These are phyloP conservation scores for Leptopilina boulardi DNA, from an alignment of 1,140 invertebrate genomes.

Conservation along the genomic window DNA sequence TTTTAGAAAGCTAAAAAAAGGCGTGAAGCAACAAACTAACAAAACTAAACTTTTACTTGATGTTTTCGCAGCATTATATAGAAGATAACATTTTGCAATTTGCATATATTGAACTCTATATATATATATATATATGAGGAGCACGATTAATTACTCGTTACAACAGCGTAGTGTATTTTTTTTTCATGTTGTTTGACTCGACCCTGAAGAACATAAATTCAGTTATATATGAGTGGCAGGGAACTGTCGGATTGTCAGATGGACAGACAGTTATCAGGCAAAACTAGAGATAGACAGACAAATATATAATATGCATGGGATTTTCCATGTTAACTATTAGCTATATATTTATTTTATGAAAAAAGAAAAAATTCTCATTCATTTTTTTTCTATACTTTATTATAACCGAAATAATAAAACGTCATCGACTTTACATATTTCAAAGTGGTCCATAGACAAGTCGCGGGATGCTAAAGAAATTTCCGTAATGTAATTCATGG, in stretches of 20 bases:
- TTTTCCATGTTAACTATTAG: constrained; percentile 59
- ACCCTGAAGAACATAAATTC: constrained; percentile 46
- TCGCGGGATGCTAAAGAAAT: not conserved
- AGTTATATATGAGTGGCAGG: constrained; percentile 60
- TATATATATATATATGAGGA: no score
- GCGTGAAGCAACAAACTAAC: constrained; percentile 20
- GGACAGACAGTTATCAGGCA: constrained; percentile 35
- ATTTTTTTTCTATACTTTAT: not conserved
- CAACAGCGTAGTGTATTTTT: constrained; percentile 40
- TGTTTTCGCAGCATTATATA: constrained; percentile 31
- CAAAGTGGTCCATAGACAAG: constrained; percentile 39
- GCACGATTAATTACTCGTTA: constrained; percentile 1
- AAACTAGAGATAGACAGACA: constrained; percentile 27
- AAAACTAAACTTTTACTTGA: constrained; percentile 27
- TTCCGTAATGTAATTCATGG: not conserved
- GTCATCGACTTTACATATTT: constrained; percentile 43
- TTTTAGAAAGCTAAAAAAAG: constrained; percentile 31
- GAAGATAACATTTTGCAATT: constrained; percentile 7
- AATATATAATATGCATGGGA: constrained; percentile 48
- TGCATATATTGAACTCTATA: constrained; percentile 27
- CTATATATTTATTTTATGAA: no score
- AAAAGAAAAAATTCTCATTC: constrained; percentile 4
- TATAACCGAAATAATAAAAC: constrained; percentile 44
- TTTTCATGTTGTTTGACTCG: constrained; percentile 42
- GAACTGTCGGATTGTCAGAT: constrained; percentile 49